Evolutionary conservation across 2,797 vertebrate species (phyloP).

Genomic region (Kryptopterus vitreolus): DNA sequence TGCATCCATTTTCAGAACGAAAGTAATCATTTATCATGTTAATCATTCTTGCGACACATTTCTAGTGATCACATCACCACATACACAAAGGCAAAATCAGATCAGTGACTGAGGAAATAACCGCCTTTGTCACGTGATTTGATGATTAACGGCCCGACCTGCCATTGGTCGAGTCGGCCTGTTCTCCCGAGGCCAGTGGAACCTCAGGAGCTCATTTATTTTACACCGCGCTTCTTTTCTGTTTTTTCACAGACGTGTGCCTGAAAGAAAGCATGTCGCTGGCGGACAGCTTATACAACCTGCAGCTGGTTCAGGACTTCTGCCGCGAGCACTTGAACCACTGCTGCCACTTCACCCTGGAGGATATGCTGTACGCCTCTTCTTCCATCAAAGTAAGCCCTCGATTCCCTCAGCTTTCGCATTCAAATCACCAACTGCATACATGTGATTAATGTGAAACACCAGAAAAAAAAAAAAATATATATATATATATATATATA

Average conservation of each 20-base stretch:
- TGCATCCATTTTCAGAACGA: neutral
- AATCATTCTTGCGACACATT: slow-evolving; percentile 9
- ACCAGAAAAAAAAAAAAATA: no score
- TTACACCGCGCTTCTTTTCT: neutral
- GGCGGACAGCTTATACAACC: slow-evolving; percentile 92
- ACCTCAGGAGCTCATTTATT: neutral
- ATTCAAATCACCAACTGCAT: neutral
- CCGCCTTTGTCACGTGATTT: slow-evolving; percentile 26
- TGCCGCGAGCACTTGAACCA: slow-evolving; percentile 90
- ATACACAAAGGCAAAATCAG: neutral
- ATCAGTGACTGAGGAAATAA: neutral
- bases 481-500: no score
- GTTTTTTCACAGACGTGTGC: slow-evolving; percentile 81
- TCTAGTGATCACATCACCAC: slow-evolving; percentile 31
- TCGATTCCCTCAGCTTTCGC: neutral
- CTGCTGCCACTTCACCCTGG: slow-evolving; percentile 94
- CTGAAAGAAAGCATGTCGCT: slow-evolving; percentile 95
- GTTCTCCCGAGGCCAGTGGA: neutral
- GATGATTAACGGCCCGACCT: slow-evolving; percentile 47
- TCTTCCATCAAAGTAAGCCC: slow-evolving; percentile 88
- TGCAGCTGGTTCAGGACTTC: slow-evolving; percentile 93
- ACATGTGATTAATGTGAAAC: neutral
- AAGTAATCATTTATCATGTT: slow-evolving; percentile 6
- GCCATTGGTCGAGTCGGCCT: slow-evolving; percentile 42
- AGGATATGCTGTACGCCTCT: slow-evolving; percentile 95